Base-by-base conservation (phyloP, 1,140 invertebrate genomes). In the Hydropsyche tenuis region DNA sequence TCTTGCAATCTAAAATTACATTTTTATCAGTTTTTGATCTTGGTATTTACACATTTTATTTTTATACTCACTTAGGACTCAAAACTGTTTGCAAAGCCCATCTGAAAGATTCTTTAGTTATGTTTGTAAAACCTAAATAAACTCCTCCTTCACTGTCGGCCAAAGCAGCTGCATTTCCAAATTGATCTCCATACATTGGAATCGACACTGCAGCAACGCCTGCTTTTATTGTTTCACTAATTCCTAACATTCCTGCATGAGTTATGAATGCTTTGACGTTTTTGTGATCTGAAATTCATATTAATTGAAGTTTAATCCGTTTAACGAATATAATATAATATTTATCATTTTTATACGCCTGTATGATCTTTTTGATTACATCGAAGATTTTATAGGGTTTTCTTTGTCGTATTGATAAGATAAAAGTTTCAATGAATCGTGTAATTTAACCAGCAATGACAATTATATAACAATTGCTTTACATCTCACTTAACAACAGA, bases 221-320 rank as follows among this genome's bases (percentile, higher is more conserved):
- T 73, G 85, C 87, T 73, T 87, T 84, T 56, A 90, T 81, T 2
- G 88, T 84, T 78, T 91, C 90, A 53, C 86, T 87, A 14, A 86
- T 85, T 5, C 90, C 87, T 76, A 90, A 81, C 22, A 89, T 83
- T 1, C 90, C 90, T 11, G 88, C 87, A 76, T 92, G 90, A 0
- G 87, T 87, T 37, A 91, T 85, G 74, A 90, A 91, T 1, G 83
- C 84, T 73, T 79, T 84, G 0, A 86, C 82, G 70, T 88, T 87
- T 22, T 86, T 84, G 79, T 90, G 88, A 65, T 81, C 88, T 89
- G 77, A 46, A 75, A 51, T 78, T 53, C 66, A 78, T 48, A 37
- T 70, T n/a, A 25, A 74, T n/a, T n/a, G n/a, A n/a, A n/a, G n/a
- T n/a, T n/a, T n/a, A n/a, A n/a, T n/a, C n/a, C n/a, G n/a, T n/a